Conservation (phyloP, 2,113 vertebrate genomes). For the Silurus meridionalis region DNA sequence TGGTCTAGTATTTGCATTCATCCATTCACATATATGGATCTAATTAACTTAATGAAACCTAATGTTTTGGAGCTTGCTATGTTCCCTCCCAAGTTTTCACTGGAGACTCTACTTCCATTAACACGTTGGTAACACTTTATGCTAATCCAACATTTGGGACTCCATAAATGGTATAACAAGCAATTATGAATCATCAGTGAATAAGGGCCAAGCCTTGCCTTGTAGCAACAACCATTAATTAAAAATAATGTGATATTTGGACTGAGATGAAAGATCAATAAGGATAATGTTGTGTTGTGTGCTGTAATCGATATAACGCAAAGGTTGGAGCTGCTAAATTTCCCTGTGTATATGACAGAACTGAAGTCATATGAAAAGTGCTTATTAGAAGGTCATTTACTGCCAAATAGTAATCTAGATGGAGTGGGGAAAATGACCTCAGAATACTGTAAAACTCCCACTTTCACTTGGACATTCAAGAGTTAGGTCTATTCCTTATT, state of each 20-base stretch:
- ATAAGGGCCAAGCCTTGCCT: constrained; percentile 18
- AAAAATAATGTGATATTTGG: constrained; percentile 28
- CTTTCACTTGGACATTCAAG: neutral
- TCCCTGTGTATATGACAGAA: neutral
- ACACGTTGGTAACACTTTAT: constrained; percentile 36
- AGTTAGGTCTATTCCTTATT: too few species aligned
- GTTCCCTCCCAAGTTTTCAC: constrained; percentile 9
- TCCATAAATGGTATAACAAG: constrained; percentile 35
- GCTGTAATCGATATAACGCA: constrained; percentile 10
- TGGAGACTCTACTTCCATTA: constrained; percentile 30
- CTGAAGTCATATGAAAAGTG: neutral
- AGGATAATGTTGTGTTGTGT: constrained; percentile 1
- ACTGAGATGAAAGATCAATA: constrained; percentile 36
- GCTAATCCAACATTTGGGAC: constrained; percentile 41
- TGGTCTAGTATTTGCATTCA: neutral
- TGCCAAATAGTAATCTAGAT: neutral
- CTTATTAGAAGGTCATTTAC: neutral
- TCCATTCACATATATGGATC: neutral
- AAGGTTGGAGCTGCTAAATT: constrained; percentile 18
- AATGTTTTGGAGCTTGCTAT: constrained; percentile 10
- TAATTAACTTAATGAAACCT: constrained; percentile 1
- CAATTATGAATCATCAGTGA: constrained; percentile 36
- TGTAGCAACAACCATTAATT: constrained; percentile 32
- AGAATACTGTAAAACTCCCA: neutral
- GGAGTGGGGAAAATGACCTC: neutral